Evolutionary conservation across 2,888 invertebrate genomes (phyloP).

Genomic region (Eupithecia tripunctaria): DNA sequence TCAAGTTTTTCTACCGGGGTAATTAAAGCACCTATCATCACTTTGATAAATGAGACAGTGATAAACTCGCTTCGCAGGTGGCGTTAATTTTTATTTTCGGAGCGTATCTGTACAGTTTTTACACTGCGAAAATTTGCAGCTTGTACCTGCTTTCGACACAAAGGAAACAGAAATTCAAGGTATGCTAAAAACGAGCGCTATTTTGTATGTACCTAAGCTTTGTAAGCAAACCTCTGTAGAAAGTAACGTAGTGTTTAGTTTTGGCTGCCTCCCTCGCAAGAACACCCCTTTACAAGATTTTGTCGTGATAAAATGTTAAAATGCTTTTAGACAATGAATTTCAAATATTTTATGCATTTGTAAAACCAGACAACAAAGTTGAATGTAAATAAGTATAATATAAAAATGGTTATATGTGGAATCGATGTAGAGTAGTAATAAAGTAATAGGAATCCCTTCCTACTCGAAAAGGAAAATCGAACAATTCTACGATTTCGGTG

Average conservation of each 20-base stretch:
- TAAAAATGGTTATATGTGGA: too few species aligned
- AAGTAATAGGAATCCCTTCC: too few species aligned
- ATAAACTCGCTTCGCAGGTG: slow-evolving; percentile 58
- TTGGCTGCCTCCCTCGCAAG: background rate
- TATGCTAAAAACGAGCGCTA: slow-evolving; percentile 45
- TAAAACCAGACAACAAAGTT: background rate
- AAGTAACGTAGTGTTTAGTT: slow-evolving; percentile 16
- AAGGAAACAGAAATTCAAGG: slow-evolving; percentile 73
- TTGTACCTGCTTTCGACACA: slow-evolving; percentile 67
- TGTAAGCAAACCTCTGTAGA: slow-evolving; percentile 34
- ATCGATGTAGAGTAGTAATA: too few species aligned
- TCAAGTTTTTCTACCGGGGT: slow-evolving; percentile 10
- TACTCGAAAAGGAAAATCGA: too few species aligned
- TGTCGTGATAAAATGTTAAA: background rate
- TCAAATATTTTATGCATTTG: background rate
- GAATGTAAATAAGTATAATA: too few species aligned
- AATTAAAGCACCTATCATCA: slow-evolving; percentile 34
- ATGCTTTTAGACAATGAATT: background rate
- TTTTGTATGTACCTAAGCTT: slow-evolving; percentile 23
- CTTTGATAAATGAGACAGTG: slow-evolving; percentile 38
- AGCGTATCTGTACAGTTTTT: slow-evolving; percentile 65
- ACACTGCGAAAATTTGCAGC: slow-evolving; percentile 70
- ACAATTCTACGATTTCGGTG: too few species aligned
- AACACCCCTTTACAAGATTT: background rate
- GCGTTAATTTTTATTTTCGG: slow-evolving; percentile 62